Evolutionary conservation across 2,113 vertebrate genomes (phyloP).

Genomic region (Lasiurus borealis): DNA sequence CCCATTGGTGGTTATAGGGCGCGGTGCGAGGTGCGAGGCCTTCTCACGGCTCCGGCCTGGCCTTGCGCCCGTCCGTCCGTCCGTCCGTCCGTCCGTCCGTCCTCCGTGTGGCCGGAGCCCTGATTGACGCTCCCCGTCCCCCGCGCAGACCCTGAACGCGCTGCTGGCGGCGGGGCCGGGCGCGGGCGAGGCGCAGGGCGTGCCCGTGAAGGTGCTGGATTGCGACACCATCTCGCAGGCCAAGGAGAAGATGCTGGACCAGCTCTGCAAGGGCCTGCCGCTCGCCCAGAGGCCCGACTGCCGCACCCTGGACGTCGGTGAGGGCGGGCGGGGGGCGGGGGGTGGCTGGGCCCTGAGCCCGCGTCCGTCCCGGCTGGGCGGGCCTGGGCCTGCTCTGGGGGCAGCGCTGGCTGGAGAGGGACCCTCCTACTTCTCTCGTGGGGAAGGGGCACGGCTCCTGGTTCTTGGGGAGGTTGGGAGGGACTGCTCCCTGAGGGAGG

Average conservation of each 20-base stretch:
- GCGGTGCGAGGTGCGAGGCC: not conserved
- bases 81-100: not conserved
- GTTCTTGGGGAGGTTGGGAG: not conserved
- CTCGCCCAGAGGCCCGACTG: constrained; percentile 95
- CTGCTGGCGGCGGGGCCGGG: constrained; percentile 89
- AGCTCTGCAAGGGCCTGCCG: constrained; percentile 95
- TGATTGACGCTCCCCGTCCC: constrained; percentile 36
- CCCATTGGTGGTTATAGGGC: not conserved
- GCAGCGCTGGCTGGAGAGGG: not conserved
- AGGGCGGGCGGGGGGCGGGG: constrained; percentile 76
- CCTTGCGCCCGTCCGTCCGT: not conserved
- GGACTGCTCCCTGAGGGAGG: not conserved
- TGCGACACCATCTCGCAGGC: constrained; percentile 98
- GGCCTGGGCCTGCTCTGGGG: not conserved
- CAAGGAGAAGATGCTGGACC: constrained; percentile 98
- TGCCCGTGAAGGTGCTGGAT: constrained; percentile 95
- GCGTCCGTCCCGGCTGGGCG: not conserved
- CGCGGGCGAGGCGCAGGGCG: constrained; percentile 89
- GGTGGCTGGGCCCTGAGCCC: not conserved
- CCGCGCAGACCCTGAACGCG: constrained; percentile 93
- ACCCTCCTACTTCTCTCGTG: not conserved
- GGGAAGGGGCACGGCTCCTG: not conserved
- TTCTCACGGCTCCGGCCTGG: not conserved
- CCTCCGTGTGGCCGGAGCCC: not conserved
- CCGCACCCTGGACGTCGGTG: constrained; percentile 95